Evolutionary conservation across 2,888 invertebrate genomes (phyloP), one percentile per base, ranked within the genome.

Genomic region (Scaptomyza tumidula): DNA sequence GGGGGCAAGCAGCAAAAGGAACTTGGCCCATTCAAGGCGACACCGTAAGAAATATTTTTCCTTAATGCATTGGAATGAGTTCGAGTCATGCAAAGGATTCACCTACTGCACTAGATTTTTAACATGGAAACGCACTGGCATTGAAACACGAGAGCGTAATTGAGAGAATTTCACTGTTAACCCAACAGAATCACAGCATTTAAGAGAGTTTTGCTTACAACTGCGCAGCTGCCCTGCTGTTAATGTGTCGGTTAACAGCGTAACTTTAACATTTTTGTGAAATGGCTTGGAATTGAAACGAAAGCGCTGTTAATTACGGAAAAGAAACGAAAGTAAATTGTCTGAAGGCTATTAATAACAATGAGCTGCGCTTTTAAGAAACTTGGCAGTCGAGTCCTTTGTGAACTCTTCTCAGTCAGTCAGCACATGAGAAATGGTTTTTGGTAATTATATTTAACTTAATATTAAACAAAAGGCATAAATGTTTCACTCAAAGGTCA

Each of bases 131-230:
- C 61, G 44, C 9, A 39, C 14, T 60, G 68, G 69, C 56, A 80
- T 27, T 44, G 80, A 24, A 57, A 75, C 78, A 53, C 11, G n/a
- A 39, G 52, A 52, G 52, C 27, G 39, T 29, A 24, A 24, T 27
- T 41, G 4, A 56, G 13, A 39, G 58, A 45, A 57, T 45, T 48
- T 7, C 27, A 35, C 56, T 35, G 41, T 35, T 59, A 33, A 13
- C 6, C 48, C 69, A 67, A 71, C 80, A 84, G 74, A 0, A 7
- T 7, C 13, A 4, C 76, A 80, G 78, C 83, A 85, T 87, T 85
- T 87, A 85, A 85, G 85, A 85, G 85, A 53, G 52, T 16, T 7
- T 2, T 2, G 2, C 9, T 6, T 4, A 0, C 6, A 16, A 54
- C 24, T 82, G 85, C 82, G 80, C 82, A 86, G 57, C 45, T 65